These are phyloP conservation scores for Drosophila ohnishii DNA, from an alignment of 1,140 invertebrate genomes.

Conservation along the genomic window DNA sequence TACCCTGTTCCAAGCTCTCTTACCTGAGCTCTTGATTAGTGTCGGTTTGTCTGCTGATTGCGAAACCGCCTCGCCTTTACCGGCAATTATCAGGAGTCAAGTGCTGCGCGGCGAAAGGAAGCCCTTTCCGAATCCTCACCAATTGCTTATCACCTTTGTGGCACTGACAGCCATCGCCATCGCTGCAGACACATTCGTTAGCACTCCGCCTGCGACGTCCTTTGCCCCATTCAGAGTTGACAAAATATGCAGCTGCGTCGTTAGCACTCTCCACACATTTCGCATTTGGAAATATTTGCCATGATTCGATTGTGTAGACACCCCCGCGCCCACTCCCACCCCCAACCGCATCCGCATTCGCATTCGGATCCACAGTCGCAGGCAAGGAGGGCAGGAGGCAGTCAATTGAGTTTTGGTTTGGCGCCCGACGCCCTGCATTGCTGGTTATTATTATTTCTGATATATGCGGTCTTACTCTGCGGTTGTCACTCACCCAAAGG, in stretches of 20 bases:
- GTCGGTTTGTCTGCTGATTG: constrained; percentile 45
- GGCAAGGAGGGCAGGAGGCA: constrained; percentile 21
- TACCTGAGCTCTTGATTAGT: constrained; percentile 30
- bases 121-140: constrained; percentile 7
- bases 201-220: constrained; percentile 7
- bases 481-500: constrained; percentile 67
- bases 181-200: constrained; percentile 54
- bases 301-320: constrained; percentile 75
- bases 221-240: constrained; percentile 56
- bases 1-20: constrained; percentile 6
- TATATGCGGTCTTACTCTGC: constrained; percentile 80
- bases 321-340: constrained; percentile 5
- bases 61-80: constrained; percentile 9
- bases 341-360: constrained; percentile 22
- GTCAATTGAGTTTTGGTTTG: constrained; percentile 63
- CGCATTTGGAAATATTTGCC: constrained; percentile 66
- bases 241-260: constrained; percentile 78
- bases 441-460: constrained; percentile 80
- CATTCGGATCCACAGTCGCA: constrained; percentile 25
- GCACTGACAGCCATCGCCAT: constrained; percentile 53
- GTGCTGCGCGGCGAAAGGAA: constrained; percentile 2
- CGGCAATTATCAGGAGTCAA: constrained; percentile 36
- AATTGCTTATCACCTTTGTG: constrained; percentile 77
- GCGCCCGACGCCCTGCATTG: constrained; percentile 36
- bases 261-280: constrained; percentile 52